Percentiles rank a stretch among this genome's conserved stretches.
Conservation (phyloP, 2,797 vertebrate genomes). For the Cygnus olor region DNA sequence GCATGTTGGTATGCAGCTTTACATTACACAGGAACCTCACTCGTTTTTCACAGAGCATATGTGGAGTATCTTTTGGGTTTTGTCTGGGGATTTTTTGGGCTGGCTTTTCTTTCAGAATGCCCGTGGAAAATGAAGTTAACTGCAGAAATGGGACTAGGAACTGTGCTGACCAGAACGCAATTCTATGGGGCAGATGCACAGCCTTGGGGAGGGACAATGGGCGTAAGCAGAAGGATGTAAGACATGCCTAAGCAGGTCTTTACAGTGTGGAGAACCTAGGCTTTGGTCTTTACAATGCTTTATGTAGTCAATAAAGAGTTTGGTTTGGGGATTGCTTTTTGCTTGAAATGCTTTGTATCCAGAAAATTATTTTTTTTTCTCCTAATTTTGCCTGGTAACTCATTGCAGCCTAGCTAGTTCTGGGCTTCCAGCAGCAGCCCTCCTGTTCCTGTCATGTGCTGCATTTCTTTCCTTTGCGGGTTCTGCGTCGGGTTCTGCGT, state of each 20-base stretch:
- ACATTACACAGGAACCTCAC: neutral
- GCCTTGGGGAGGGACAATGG: neutral
- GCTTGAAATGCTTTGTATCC: neutral
- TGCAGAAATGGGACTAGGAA: neutral
- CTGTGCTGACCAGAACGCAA: neutral
- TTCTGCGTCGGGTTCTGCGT: neutral
- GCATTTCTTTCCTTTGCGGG: neutral
- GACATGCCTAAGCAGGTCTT: neutral
- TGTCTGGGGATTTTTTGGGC: fast-evolving
- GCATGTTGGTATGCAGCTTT: neutral
- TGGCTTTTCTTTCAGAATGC: neutral
- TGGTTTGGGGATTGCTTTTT: no score
- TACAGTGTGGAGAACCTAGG: neutral
- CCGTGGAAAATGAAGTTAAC: neutral
- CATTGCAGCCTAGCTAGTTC: no score
- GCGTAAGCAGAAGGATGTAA: neutral
- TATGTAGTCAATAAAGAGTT: neutral
- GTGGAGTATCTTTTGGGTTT: neutral
- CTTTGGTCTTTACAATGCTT: neutral
- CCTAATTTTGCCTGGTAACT: neutral
- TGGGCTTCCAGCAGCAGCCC: neutral
- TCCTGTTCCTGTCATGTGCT: neutral
- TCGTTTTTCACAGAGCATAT: neutral
- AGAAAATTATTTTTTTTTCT: neutral
- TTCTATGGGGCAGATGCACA: neutral